These are phyloP conservation scores for Channa argus DNA, from an alignment of 2,113 vertebrate genomes.

Conservation along the genomic window DNA sequence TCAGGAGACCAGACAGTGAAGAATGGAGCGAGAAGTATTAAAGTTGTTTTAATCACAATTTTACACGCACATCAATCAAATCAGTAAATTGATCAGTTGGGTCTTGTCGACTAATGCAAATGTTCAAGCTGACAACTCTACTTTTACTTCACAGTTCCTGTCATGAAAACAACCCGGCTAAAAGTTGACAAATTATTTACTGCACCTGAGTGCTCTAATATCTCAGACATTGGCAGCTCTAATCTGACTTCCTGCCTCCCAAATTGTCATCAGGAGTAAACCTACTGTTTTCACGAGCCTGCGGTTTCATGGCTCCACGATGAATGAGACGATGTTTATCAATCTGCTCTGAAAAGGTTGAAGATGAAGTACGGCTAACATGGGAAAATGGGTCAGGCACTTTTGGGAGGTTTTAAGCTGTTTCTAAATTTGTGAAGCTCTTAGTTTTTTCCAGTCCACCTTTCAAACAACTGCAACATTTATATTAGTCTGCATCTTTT, in stretches of 20 bases:
- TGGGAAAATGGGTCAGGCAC: constrained; percentile 31
- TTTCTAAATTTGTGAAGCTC: constrained; percentile 6
- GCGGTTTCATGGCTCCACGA: background rate
- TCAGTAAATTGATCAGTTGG: too few species aligned
- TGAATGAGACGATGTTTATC: constrained; percentile 16
- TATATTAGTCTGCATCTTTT: constrained; percentile 27
- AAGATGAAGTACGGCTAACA: background rate
- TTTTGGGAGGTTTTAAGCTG: constrained; percentile 6
- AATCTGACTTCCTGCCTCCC: constrained; percentile 14
- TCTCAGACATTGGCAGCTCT: constrained; percentile 15
- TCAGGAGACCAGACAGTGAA: background rate
- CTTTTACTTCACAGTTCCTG: constrained; percentile 1
- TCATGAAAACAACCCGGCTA: constrained; percentile 1
- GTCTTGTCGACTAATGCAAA: too few species aligned
- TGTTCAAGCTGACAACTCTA: too few species aligned
- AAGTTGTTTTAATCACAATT: too few species aligned
- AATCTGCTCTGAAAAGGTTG: background rate
- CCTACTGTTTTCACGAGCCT: constrained; percentile 15
- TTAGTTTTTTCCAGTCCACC: background rate
- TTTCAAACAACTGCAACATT: constrained; percentile 32
- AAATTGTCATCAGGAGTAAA: constrained; percentile 25
- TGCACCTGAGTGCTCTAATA: constrained; percentile 13
- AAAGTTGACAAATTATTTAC: constrained; percentile 28
- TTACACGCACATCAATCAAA: too few species aligned
- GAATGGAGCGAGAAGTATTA: too few species aligned